Conservation (phyloP, 2,888 invertebrate genomes). For the Prosopocoilus inquinatus region DNA sequence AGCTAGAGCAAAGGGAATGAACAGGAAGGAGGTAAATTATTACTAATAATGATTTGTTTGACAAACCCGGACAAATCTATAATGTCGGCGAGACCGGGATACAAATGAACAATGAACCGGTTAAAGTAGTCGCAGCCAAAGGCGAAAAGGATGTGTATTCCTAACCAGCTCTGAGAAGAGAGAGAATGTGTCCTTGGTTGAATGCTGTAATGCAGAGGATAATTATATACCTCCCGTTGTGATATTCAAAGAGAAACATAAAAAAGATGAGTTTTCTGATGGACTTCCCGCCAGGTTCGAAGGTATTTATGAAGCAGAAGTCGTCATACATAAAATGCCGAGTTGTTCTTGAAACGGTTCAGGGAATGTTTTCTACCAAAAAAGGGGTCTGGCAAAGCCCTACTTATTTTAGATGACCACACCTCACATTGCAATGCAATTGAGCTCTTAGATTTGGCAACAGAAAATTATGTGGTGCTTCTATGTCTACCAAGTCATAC, state of each 20-base stretch:
- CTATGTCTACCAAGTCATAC: slow-evolving; percentile 9
- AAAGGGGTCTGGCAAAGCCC: slow-evolving; percentile 5
- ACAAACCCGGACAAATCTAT: too few relatives aligned
- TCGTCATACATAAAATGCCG: slow-evolving; percentile 9
- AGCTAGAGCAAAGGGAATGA: too few relatives aligned
- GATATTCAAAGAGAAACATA: slow-evolving; percentile 2
- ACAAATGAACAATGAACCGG: too few relatives aligned
- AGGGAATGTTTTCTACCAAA: background rate
- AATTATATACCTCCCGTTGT: background rate
- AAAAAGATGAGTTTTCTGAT: slow-evolving; percentile 10
- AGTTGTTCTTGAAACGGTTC: slow-evolving; percentile 10
- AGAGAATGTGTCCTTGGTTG: background rate
- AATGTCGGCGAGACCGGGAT: too few relatives aligned
- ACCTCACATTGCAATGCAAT: slow-evolving; percentile 4
- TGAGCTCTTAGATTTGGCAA: slow-evolving; percentile 8
- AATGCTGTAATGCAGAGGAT: background rate
- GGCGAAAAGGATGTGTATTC: background rate
- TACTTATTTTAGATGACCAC: slow-evolving; percentile 5
- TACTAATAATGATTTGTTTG: too few relatives aligned
- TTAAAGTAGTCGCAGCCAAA: too few relatives aligned
- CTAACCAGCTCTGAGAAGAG: background rate
- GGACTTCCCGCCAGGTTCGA: slow-evolving; percentile 7
- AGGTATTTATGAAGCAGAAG: slow-evolving; percentile 8
- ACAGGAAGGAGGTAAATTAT: too few relatives aligned
- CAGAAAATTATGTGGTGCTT: slow-evolving; percentile 9